phyloP scores from a whole-genome alignment of 37 sponge, comb jelly and placozoan species.

The Agelas oroides region DNA sequence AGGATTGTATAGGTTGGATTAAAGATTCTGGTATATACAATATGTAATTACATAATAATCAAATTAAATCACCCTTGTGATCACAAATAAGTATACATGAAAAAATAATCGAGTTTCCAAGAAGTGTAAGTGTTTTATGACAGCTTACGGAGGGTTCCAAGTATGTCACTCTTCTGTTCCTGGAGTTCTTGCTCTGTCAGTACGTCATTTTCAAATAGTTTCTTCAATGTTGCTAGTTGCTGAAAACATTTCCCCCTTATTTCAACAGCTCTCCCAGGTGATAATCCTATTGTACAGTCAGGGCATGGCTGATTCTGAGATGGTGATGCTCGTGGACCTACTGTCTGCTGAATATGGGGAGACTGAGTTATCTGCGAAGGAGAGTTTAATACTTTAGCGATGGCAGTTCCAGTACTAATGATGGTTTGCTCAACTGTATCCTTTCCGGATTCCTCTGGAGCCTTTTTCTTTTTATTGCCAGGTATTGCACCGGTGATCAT shows the following conservation, averaged over 20 bases:
- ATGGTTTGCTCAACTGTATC: too few relatives aligned
- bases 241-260: constrained; percentile 14
- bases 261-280: constrained; percentile 14
- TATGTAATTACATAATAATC: too few relatives aligned
- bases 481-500: constrained; percentile 11
- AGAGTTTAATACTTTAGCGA: too few relatives aligned
- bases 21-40: too few relatives aligned
- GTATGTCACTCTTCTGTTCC: constrained; percentile 16
- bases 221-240: background rate
- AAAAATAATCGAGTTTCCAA: too few relatives aligned
- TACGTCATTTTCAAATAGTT: constrained; percentile 2
- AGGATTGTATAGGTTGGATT: too few relatives aligned
- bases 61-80: too few relatives aligned
- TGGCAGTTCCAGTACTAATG: too few relatives aligned
- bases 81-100: too few relatives aligned
- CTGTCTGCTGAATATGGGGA: too few relatives aligned
- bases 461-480: background rate
- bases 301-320: background rate
- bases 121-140: background rate
- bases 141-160: constrained; percentile 4
- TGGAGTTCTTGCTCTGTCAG: constrained; percentile 3
- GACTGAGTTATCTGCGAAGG: too few relatives aligned
- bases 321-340: too few relatives aligned
- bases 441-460: background rate
- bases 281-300: background rate